phyloP scores from a whole-genome alignment of 1,140 invertebrate species.

The Zaprionus lachaisei region DNA sequence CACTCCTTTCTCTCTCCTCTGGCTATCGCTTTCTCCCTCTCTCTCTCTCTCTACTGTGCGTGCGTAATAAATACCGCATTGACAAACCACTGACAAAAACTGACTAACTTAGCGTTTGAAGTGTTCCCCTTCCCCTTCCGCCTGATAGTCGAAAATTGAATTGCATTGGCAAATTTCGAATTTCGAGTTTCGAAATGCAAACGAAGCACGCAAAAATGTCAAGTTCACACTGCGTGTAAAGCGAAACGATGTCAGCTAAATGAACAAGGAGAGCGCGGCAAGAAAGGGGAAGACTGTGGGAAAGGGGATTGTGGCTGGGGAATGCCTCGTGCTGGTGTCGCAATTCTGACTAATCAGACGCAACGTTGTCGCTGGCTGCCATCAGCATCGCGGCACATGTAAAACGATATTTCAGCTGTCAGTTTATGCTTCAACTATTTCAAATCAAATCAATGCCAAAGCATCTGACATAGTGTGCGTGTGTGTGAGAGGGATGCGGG shows the following conservation, averaged over 20 bases:
- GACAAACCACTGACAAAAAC: constrained; percentile 34
- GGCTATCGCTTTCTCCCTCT: background rate
- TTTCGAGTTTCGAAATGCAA: constrained; percentile 34
- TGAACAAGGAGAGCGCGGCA: background rate
- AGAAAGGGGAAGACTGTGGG: background rate
- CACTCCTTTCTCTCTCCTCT: background rate
- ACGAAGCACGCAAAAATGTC: constrained; percentile 59
- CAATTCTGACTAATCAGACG: constrained; percentile 71
- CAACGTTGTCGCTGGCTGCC: constrained; percentile 51
- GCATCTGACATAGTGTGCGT: constrained; percentile 34
- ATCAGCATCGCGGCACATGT: constrained; percentile 54
- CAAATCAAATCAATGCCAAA: constrained; percentile 80
- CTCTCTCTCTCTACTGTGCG: background rate
- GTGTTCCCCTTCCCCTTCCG: background rate
- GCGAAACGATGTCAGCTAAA: constrained; percentile 43
- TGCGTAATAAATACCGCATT: constrained; percentile 19
- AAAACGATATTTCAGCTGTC: constrained; percentile 80
- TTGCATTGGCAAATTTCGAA: constrained; percentile 43
- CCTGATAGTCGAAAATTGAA: constrained; percentile 40
- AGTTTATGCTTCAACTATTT: constrained; percentile 79
- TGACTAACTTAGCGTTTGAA: constrained; percentile 30
- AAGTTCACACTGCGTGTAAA: constrained; percentile 69
- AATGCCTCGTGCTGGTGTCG: background rate
- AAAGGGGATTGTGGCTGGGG: background rate
- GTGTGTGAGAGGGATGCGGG: background rate